Base-by-base conservation (phyloP, 2,888 invertebrate species). In the Hirtodrosophila alboralis region DNA sequence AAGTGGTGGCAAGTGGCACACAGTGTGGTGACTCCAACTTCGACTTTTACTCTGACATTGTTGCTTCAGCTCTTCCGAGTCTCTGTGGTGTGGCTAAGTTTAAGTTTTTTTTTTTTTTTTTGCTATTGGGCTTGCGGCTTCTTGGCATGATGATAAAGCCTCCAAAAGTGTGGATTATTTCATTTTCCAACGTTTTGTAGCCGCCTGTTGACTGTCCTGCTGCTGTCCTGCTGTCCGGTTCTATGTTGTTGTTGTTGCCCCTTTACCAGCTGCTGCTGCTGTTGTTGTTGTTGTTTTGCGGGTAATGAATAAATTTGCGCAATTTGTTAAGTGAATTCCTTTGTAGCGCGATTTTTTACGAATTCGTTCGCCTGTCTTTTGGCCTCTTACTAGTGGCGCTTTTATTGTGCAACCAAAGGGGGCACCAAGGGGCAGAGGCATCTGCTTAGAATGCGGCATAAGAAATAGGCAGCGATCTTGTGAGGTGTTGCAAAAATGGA, bases 271-370 rank as follows among this genome's bases (percentile, higher is more conserved):
- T 8, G 28, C 53, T 49, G n/a, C n/a, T n/a, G n/a, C n/a, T n/a
- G n/a, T n/a, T n/a, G n/a, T n/a, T n/a, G n/a, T n/a, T n/a, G 79
- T 72, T 85, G 76, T 79, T 79, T 61, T 62, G 76, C 70, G 81
- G 80, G 80, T 75, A 86, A 86, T 86, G 86, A 87, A 85, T 87
- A 85, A 87, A 85, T 86, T 85, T 85, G 87, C 75, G 86, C 87
- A 85, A 85, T 85, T 85, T 85, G 85, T 85, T 85, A 85, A 85
- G 87, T 86, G 87, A 85, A 87, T 87, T 86, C 84, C 67, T 86
- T 80, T 87, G 86, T 85, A 84, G 80, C 80, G 70, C 84, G 86
- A 86, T 76, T 86, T 84, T 85, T 78, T 69, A 66, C 80, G 71
- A 85, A 83, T 85, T 75, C 67, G 63, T 61, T 69, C 56, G 74